A percentile compares a stretch with the other conserved stretches of the same genome.
Conservation (phyloP, 2,888 invertebrate genomes). For the Netelia virgata region DNA sequence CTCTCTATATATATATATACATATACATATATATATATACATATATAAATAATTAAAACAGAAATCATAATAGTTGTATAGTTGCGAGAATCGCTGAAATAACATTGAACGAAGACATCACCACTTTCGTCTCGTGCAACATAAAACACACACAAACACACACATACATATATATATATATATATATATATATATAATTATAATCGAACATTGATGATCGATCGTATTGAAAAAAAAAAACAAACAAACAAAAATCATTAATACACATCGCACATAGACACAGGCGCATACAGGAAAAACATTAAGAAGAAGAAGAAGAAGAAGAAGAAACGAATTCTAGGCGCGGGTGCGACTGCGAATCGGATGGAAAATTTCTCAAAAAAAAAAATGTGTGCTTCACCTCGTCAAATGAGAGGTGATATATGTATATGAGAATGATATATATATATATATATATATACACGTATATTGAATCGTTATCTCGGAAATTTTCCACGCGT, state of each 20-base stretch:
- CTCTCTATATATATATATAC: conserved; percentile 34
- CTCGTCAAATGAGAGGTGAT: conserved; percentile 37
- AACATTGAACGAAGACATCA: conserved; percentile 48
- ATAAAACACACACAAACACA: conserved; percentile 17
- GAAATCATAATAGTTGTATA: conserved; percentile 62
- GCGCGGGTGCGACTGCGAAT: conserved; percentile 5
- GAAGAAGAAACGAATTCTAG: neutral
- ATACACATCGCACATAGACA: conserved; percentile 9
- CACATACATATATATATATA: conserved; percentile 3
- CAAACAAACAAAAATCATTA: neutral
- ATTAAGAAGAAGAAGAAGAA: neutral
- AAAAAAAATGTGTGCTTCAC: conserved; percentile 49
- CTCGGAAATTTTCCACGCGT: conserved; percentile 29
- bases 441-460: too few relatives aligned
- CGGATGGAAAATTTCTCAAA: conserved; percentile 45
- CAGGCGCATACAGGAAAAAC: conserved; percentile 4
- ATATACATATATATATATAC: conserved; percentile 29
- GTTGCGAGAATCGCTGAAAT: conserved; percentile 65
- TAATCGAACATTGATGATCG: conserved; percentile 54
- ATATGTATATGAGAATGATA: too few relatives aligned
- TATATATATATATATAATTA: conserved; percentile 29
- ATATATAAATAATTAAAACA: conserved; percentile 37
- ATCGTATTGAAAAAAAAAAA: conserved; percentile 20
- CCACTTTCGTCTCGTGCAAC: conserved; percentile 59
- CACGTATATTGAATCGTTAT: conserved; percentile 28